phyloP scores from a whole-genome alignment of 2,113 vertebrate species.

The Syngnathoides biaculeatus region DNA sequence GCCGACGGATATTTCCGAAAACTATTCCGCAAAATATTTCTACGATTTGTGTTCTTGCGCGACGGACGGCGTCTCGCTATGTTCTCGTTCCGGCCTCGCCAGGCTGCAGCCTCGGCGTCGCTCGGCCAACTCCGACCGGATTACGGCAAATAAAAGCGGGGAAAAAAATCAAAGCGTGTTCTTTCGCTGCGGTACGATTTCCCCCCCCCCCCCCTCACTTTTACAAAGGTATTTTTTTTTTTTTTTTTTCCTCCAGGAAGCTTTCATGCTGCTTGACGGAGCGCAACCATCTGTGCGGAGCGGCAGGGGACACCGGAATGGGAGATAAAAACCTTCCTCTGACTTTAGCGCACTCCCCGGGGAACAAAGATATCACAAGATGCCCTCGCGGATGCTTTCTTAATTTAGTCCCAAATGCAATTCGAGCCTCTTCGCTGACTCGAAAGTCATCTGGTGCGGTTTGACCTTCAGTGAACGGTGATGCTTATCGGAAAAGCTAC shows the following conservation, averaged over 20 bases:
- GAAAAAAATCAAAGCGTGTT: not conserved
- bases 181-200: not conserved
- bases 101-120: conserved; percentile 53
- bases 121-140: conserved; percentile 42
- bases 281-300: conserved; percentile 43
- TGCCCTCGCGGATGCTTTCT: conserved; percentile 38
- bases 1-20: not conserved
- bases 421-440: conserved; percentile 12
- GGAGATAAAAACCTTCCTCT: conserved; percentile 55
- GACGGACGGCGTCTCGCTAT: conserved; percentile 33
- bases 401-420: conserved; percentile 33
- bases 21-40: conserved; percentile 32
- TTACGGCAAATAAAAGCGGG: too few species aligned
- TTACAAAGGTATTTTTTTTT: not conserved
- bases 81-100: conserved; percentile 51
- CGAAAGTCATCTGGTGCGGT: not conserved
- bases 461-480: not conserved
- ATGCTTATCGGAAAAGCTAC: not conserved
- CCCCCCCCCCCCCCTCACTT: too few species aligned
- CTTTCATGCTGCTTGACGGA: conserved; percentile 26
- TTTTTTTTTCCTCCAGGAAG: conserved; percentile 11
- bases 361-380: conserved; percentile 51
- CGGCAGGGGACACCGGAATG: conserved; percentile 46
- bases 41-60: not conserved
- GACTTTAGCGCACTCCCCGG: conserved; percentile 52